Base-by-base conservation (phyloP, 2,888 invertebrate species). In the Parnassius glacialis region DNA sequence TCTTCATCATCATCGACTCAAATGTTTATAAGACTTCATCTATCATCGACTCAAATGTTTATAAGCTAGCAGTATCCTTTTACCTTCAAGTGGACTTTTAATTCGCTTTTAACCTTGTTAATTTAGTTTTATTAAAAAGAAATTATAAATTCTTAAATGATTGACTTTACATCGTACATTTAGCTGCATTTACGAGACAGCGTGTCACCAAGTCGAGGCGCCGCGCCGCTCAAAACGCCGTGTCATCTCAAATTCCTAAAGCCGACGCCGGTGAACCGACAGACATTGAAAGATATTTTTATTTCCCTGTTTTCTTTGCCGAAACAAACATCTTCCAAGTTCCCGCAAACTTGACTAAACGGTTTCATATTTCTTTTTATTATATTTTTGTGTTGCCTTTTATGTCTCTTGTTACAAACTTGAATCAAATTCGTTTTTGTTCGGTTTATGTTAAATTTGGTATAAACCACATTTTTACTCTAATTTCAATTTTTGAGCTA, bases 301-400 rank as follows among this genome's bases (percentile, higher is more conserved):
- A 58, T 41, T 52, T 34, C 34, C 45, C 45, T n/a, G 45, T 58
- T 34, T 52, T 45, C 34, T 13, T 16, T n/a, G n/a, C 43, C 10
- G 34, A 3, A n/a, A 13, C 13, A 45, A 52, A 52, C 52, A 52
- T 34, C n/a, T 43, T 9, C 34, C 9, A 45, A 58, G 52, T 45
- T 45, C 3, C 52, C 52, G 52, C 20, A 48, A 13, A 43, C 11
- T 47, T n/a, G 47, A 34, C 45, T 5, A 13, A 44, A 20, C 45
- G 10, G 52, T 11, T 25, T 52, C 44, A 16, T 58, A 58, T 52
- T 44, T 52, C n/a, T 13, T 50, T 51, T 58, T 52, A 58, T 58
- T 52, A 52, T 52, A 58, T 52, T 58, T 34, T 12, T 41, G 7
- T 9, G 3, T 3, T 41, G 13, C 25, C 2, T 55, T 55, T n/a